A percentile compares a stretch with the other conserved stretches of the same genome.
Conservation (phyloP, 2,888 invertebrate genomes). For the Nemotelus pantherinus region DNA sequence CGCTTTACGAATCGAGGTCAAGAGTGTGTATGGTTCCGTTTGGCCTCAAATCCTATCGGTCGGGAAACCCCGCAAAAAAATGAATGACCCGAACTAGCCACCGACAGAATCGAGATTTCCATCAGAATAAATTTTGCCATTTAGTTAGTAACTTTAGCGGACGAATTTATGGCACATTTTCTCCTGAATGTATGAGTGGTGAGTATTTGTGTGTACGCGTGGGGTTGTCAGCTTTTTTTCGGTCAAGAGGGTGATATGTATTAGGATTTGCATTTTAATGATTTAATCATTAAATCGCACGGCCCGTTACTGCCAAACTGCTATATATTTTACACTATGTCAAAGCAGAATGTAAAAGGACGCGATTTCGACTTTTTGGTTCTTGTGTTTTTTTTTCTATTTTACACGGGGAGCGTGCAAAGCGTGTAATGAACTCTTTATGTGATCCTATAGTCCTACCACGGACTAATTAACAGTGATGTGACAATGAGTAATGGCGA, state of each 20-base stretch:
- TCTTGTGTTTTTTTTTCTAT: background rate
- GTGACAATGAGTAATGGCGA: conserved; percentile 43
- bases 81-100: background rate
- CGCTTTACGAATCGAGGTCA: conserved; percentile 29
- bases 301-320: background rate
- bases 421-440: conserved; percentile 15
- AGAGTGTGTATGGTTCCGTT: conserved; percentile 37
- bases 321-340: background rate
- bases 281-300: conserved; percentile 39
- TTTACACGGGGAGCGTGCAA: conserved; percentile 8
- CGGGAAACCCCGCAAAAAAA: background rate
- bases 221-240: background rate
- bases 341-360: too few relatives aligned
- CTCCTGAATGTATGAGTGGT: background rate
- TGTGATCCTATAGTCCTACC: conserved; percentile 2
- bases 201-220: conserved; percentile 14
- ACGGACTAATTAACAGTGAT: conserved; percentile 17
- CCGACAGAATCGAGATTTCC: conserved; percentile 17
- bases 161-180: conserved; percentile 29
- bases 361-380: background rate
- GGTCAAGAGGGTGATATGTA: background rate
- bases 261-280: conserved; percentile 34
- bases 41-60: conserved; percentile 19
- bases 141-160: conserved; percentile 25
- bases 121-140: conserved; percentile 29